Conservation (phyloP, 2,113 vertebrate species). For the Dipodomys merriami region DNA sequence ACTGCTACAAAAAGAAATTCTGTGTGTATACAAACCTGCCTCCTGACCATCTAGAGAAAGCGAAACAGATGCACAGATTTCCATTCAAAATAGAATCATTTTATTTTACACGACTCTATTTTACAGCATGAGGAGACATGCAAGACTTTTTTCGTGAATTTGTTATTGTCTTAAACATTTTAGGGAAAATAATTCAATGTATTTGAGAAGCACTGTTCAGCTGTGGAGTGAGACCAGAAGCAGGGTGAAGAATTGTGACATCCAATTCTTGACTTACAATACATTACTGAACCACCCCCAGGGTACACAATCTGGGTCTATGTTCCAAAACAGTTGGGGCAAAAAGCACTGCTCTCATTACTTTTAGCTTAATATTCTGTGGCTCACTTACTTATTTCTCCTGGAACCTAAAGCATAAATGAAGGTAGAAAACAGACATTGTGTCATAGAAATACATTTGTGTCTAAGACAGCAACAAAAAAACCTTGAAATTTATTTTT, state of each 20-base stretch:
- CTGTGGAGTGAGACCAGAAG: not conserved
- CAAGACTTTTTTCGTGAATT: not conserved
- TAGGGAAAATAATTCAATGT: slow-evolving; percentile 21
- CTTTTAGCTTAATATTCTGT: not conserved
- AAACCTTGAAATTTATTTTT: not conserved
- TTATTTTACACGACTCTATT: not conserved
- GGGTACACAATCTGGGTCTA: not conserved
- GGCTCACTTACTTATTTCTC: not conserved
- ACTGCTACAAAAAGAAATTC: not conserved
- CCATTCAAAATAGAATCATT: not conserved
- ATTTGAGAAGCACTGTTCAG: not conserved
- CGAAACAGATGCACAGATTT: not conserved
- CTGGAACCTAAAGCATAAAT: not conserved
- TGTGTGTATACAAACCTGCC: not conserved
- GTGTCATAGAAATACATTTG: not conserved
- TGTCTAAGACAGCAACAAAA: not conserved
- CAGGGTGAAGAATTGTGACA: not conserved
- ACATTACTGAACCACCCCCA: not conserved
- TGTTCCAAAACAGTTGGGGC: not conserved
- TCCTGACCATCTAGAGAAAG: slow-evolving; percentile 4
- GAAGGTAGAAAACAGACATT: not conserved
- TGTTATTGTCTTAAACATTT: not conserved
- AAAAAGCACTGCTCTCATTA: not conserved
- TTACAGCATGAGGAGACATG: not conserved
- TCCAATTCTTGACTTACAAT: not conserved